Evolutionary conservation across 1,140 invertebrate genomes (phyloP).

Genomic region (Diabrotica virgifera): DNA sequence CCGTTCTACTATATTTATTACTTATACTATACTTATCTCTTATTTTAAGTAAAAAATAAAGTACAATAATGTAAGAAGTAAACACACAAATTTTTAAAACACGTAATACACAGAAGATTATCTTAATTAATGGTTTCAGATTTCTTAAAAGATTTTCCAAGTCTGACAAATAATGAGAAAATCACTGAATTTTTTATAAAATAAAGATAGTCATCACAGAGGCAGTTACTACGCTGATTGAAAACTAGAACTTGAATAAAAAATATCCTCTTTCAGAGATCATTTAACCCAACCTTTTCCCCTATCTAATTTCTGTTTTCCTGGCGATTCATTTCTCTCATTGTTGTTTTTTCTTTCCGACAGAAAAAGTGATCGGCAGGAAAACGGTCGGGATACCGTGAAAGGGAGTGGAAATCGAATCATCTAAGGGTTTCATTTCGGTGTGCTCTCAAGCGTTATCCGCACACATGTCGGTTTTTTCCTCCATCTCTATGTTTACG

Average conservation of each 20-base stretch:
- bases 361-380: not conserved
- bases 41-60: no score
- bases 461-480: constrained; percentile 31
- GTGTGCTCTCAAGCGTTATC: constrained; percentile 28
- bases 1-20: no score
- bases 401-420: constrained; percentile 17
- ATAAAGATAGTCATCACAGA: not conserved
- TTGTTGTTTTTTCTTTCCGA: not conserved
- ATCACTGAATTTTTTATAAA: no score
- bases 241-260: no score
- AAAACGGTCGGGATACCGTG: not conserved
- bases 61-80: no score
- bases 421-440: constrained; percentile 27
- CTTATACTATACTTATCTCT: no score
- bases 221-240: no score
- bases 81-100: no score
- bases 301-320: not conserved
- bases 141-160: no score
- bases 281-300: not conserved
- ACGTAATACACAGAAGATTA: no score
- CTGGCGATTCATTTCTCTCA: constrained; percentile 1
- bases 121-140: no score
- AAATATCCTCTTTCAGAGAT: not conserved
- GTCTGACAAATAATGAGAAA: no score
- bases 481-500: constrained; percentile 22